These are phyloP conservation scores for Homarus gammarus DNA, from an alignment of 2,888 invertebrate species.

Conservation along the genomic window DNA sequence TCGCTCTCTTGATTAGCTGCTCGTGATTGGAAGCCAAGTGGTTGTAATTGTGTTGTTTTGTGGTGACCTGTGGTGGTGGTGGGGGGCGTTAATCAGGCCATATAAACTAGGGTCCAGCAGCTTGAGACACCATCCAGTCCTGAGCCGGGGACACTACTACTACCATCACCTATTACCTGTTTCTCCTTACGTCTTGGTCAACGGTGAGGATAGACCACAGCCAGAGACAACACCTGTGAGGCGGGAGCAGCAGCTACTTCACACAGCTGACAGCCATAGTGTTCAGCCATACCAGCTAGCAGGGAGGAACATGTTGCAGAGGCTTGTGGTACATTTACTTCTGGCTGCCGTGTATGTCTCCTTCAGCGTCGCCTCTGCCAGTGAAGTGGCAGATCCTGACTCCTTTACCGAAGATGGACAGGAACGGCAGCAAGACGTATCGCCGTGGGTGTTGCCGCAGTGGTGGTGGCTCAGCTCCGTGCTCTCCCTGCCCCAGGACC, in stretches of 20 bases:
- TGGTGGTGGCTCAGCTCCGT: conserved; percentile 48
- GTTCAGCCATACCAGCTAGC: neutral
- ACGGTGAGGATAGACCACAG: neutral
- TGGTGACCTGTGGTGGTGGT: neutral
- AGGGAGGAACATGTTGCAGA: neutral
- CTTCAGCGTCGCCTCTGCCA: neutral
- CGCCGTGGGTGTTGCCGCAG: conserved; percentile 23
- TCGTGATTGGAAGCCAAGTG: conserved; percentile 1
- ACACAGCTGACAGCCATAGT: neutral
- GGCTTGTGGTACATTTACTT: neutral
- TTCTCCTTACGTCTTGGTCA: neutral
- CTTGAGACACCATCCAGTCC: too few relatives aligned
- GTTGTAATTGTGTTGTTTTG: neutral
- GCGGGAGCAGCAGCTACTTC: neutral
- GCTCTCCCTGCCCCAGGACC: conserved; percentile 42
- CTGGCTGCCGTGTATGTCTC: neutral
- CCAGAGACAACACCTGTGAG: neutral
- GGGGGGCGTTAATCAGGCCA: neutral
- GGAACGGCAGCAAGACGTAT: neutral
- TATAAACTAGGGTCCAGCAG: neutral
- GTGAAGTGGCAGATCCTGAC: neutral
- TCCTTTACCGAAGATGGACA: neutral
- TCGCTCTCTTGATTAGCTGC: neutral
- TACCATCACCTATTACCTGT: neutral
- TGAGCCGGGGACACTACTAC: neutral